Base-by-base conservation (phyloP, 2,888 invertebrate species). In the Dorcus hopei region DNA sequence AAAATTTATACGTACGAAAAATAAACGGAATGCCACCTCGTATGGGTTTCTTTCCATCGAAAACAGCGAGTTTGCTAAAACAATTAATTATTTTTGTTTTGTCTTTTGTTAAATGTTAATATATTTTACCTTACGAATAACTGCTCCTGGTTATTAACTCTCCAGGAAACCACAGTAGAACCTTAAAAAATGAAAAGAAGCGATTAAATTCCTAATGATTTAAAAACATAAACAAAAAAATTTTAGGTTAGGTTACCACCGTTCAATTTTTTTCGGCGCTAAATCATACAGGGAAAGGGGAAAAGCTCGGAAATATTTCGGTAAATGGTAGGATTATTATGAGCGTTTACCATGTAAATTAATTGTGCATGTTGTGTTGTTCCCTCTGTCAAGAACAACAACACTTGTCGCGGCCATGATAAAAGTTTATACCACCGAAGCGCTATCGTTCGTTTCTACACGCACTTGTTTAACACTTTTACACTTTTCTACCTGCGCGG, bases 11-110 rank as follows among this genome's bases (percentile, higher is more conserved):
- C 95, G 94, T 86, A 97, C 96, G 97, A 81, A 97, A 97, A 65
- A 97, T 93, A 80, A 97, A 91, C 62, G 97, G 97, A 79, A 97
- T 95, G 72, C 97, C 97, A 72, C 97, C 97, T 76, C 97, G 85
- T 77, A 97, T 97, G 64, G 96, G 91, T 78, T 95, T 91, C 80
- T 95, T 95, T 68, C 95, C 95, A 82, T 97, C 96, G 81, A 96
- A 97, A 57, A 95, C 89, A 54, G 97, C 93, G 81, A 95, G 90
- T 82, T 96, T 95, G 80, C 94, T 95, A 83, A 49, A 52, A 57
- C 38, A 7, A 48, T 23, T 38, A 49, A 38, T 26, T 39, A 39
- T n/a, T 33, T 23, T 42, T 14, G 9, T 39, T 47, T 47, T 11
- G 2, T 49, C 16, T n/a, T 51, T 40, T 26, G 11, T 54, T 48